A percentile compares a stretch with the other conserved stretches of the same genome.
Evolutionary conservation across 2,888 invertebrate species (phyloP).

Genomic region (Volucella bombylans): DNA sequence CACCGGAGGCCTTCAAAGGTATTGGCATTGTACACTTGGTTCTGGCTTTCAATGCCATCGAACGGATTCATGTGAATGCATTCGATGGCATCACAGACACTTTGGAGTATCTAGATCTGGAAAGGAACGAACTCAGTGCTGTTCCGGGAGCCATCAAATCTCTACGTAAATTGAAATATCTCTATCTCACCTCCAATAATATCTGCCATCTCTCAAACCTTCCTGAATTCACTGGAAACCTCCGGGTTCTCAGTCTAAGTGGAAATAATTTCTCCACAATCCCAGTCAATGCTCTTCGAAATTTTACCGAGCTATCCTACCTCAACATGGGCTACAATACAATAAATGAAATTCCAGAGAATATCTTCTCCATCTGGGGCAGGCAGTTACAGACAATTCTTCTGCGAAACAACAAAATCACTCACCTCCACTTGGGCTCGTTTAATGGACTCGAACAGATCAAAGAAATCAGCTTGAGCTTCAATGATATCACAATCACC

Average conservation of each 20-base stretch:
- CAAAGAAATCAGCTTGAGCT: constrained; percentile 94
- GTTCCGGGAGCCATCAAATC: constrained; percentile 88
- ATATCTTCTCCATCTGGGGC: constrained; percentile 90
- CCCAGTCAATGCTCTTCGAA: constrained; percentile 87
- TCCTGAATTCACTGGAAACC: constrained; percentile 84
- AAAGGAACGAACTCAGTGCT: constrained; percentile 88
- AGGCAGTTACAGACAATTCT: constrained; percentile 90
- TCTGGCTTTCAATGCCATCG: constrained; percentile 90
- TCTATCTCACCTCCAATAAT: constrained; percentile 92
- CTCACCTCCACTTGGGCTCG: constrained; percentile 87
- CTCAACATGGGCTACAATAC: constrained; percentile 94
- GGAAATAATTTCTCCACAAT: constrained; percentile 90
- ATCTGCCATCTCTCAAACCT: constrained; percentile 85
- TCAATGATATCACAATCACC: constrained; percentile 93
- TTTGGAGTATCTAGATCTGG: constrained; percentile 91
- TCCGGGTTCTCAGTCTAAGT: constrained; percentile 90
- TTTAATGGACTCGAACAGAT: constrained; percentile 89
- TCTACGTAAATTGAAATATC: constrained; percentile 88
- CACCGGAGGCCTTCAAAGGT: constrained; percentile 86
- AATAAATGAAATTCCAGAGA: constrained; percentile 89
- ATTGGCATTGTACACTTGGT: constrained; percentile 90
- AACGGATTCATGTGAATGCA: constrained; percentile 87
- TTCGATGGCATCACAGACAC: constrained; percentile 89
- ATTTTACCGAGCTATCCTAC: constrained; percentile 90
- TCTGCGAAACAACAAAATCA: constrained; percentile 92